phyloP scores from a whole-genome alignment of 2,888 invertebrate genomes.

The Sceliomorpha sp. region DNA sequence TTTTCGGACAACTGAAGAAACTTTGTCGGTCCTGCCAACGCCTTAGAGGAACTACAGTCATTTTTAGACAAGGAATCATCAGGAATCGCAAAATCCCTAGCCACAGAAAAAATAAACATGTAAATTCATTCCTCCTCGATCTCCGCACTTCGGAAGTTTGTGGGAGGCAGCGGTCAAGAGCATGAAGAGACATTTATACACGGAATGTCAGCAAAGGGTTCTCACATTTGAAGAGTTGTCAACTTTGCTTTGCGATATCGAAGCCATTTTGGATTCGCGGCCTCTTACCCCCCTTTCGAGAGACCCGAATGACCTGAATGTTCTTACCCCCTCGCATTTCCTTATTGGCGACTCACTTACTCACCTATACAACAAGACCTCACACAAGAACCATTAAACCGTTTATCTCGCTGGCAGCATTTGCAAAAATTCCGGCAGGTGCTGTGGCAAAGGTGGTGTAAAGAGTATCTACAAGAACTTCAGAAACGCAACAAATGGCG shows the following conservation, averaged over 20 bases:
- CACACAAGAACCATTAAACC: conserved; percentile 21
- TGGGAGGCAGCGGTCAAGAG: too few species aligned
- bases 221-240: conserved; percentile 16
- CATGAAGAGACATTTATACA: conserved; percentile 15
- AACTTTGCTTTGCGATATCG: too few species aligned
- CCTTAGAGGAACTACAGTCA: too few species aligned
- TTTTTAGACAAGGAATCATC: too few species aligned
- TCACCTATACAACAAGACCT: conserved; percentile 53
- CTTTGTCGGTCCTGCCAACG: too few species aligned
- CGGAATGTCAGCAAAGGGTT: background rate
- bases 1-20: conserved; percentile 5
- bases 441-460: conserved; percentile 43
- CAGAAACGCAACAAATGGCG: conserved; percentile 50
- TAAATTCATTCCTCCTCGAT: conserved; percentile 14
- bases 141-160: conserved; percentile 15
- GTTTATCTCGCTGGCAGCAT: too few species aligned
- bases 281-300: too few species aligned
- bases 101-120: too few species aligned
- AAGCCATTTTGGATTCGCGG: too few species aligned
- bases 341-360: conserved; percentile 59
- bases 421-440: too few species aligned
- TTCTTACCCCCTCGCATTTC: conserved; percentile 67
- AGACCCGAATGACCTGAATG: too few species aligned
- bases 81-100: too few species aligned
- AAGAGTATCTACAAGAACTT: conserved; percentile 50